These are phyloP conservation scores for Buathra laborator DNA, from an alignment of 2,888 invertebrate species.

Conservation along the genomic window DNA sequence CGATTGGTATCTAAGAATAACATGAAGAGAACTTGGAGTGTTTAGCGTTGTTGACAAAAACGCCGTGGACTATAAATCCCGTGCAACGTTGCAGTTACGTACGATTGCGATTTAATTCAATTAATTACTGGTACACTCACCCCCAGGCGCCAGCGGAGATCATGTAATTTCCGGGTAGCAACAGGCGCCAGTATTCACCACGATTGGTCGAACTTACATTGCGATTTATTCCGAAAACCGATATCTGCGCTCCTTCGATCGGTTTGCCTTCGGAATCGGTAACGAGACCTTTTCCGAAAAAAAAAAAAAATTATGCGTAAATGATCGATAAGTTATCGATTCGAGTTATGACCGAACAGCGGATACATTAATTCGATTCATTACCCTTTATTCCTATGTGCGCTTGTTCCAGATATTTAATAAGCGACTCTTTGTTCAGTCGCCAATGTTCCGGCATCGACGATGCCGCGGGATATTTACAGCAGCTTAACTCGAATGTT, in stretches of 20 bases:
- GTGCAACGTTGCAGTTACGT: not conserved
- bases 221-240: conserved; percentile 92
- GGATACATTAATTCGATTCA: not conserved
- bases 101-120: conserved; percentile 2
- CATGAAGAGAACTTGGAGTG: conserved; percentile 55
- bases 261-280: conserved; percentile 88
- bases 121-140: conserved; percentile 85
- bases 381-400: conserved; percentile 90
- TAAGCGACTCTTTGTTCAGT: conserved; percentile 93
- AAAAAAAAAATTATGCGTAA: not conserved
- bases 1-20: conserved; percentile 86
- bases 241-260: conserved; percentile 91
- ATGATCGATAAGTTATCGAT: not conserved
- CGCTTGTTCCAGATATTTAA: conserved; percentile 93
- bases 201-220: conserved; percentile 91
- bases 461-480: conserved; percentile 93
- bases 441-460: conserved; percentile 93
- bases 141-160: conserved; percentile 91
- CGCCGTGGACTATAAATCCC: not conserved
- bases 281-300: conserved; percentile 87
- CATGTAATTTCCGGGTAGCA: conserved; percentile 94
- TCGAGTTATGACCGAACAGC: not conserved
- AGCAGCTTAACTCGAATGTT: conserved; percentile 98
- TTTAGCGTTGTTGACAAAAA: conserved; percentile 26
- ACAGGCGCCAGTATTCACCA: conserved; percentile 98